Percentiles rank a stretch among this genome's conserved stretches.
These are phyloP conservation scores for Cryptophagus acutangulus DNA, from an alignment of 2,888 invertebrate genomes.

Conservation along the genomic window DNA sequence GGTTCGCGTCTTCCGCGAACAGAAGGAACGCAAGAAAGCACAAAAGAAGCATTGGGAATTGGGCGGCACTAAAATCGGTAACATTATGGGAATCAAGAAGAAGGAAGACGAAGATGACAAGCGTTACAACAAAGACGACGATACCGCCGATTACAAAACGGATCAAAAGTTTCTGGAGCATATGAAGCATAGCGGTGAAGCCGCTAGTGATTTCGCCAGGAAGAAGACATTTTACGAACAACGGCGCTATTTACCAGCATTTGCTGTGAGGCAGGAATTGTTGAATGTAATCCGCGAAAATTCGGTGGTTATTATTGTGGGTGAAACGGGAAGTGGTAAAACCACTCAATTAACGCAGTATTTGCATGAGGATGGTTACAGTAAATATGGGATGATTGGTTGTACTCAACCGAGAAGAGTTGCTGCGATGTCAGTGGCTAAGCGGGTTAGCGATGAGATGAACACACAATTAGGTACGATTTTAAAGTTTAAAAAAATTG, in stretches of 20 bases:
- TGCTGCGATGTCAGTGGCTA: conserved; percentile 99
- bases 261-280: conserved; percentile 89
- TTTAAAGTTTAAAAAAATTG: conserved; percentile 27
- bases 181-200: conserved; percentile 68
- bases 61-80: conserved; percentile 91
- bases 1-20: conserved; percentile 88
- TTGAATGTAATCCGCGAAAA: conserved; percentile 90
- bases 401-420: conserved; percentile 97
- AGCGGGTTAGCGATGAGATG: conserved; percentile 98
- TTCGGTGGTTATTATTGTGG: conserved; percentile 90
- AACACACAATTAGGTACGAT: conserved; percentile 77
- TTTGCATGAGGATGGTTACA: conserved; percentile 94
- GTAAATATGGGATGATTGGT: conserved; percentile 80
- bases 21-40: conserved; percentile 92
- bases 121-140: conserved; percentile 59
- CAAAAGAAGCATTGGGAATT: conserved; percentile 99
- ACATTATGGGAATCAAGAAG: conserved; percentile 91
- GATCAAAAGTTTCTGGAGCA: conserved; percentile 97
- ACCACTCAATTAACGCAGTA: conserved; percentile 98
- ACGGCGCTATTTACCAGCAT: conserved; percentile 87
- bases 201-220: conserved; percentile 78
- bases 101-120: conserved; percentile 74
- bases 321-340: conserved; percentile 94
- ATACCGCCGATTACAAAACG: conserved; percentile 80
- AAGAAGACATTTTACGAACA: conserved; percentile 82